Evolutionary conservation across 92 coral and sea anemone species (phyloP).

Genomic region (Actinostola sp.): DNA sequence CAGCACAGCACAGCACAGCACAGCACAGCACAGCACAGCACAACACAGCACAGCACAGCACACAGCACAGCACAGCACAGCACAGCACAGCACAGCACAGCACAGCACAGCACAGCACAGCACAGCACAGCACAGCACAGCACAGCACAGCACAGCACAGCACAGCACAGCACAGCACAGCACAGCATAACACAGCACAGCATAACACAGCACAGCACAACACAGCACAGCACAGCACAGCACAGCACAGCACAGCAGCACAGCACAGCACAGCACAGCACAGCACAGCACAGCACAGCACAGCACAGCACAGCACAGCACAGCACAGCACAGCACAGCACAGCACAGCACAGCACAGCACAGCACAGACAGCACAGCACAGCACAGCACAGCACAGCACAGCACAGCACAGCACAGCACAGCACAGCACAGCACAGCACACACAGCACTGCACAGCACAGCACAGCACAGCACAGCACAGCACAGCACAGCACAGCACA

Average conservation of each 20-base stretch:
- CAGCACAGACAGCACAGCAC: too few relatives aligned
- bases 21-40: constrained; percentile 34
- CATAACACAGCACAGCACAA: constrained; percentile 18
- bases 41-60: constrained; percentile 21
- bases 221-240: constrained; percentile 8
- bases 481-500: too few relatives aligned
- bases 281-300: constrained; percentile 41
- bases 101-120: constrained; percentile 38
- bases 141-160: constrained; percentile 35
- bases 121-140: constrained; percentile 33
- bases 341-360: constrained; percentile 9
- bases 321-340: constrained; percentile 30
- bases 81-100: constrained; percentile 40
- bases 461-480: too few relatives aligned
- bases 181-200: constrained; percentile 21
- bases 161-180: constrained; percentile 24
- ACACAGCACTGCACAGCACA: too few relatives aligned
- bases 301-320: constrained; percentile 30
- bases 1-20: constrained; percentile 30
- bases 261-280: constrained; percentile 16
- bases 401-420: constrained; percentile 14
- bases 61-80: too few relatives aligned
- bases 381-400: constrained; percentile 8
- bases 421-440: too few relatives aligned
- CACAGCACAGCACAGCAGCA: not conserved